Evolutionary conservation across 2,113 vertebrate genomes (phyloP).

Genomic region (Podilymbus podiceps): DNA sequence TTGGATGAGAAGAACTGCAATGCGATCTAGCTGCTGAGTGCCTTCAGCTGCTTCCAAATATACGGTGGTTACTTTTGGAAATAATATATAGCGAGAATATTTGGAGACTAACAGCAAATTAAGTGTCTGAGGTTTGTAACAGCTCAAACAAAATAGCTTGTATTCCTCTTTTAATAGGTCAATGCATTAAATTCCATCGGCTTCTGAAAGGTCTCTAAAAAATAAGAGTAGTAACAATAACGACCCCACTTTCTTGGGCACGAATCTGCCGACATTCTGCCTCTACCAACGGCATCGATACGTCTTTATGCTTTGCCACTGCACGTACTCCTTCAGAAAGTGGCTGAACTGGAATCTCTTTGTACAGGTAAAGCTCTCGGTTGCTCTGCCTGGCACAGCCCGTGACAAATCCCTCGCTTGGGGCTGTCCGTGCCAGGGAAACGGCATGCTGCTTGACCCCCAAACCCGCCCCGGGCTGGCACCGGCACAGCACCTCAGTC

Average conservation of each 20-base stretch:
- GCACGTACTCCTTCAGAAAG: background rate
- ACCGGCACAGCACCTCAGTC: background rate
- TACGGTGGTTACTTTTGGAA: background rate
- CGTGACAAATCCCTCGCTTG: rapidly evolving
- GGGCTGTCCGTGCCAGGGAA: background rate
- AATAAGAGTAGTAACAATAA: conserved; percentile 21
- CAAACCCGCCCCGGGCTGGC: background rate
- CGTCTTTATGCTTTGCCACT: background rate
- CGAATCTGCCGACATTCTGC: background rate
- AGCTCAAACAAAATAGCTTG: conserved; percentile 45
- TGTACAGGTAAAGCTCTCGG: background rate
- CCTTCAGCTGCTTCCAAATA: conserved; percentile 33
- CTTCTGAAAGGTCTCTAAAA: conserved; percentile 48
- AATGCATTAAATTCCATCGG: conserved; percentile 25
- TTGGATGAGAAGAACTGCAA: conserved; percentile 44
- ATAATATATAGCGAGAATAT: background rate
- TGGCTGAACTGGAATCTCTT: background rate
- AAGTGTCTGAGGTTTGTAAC: conserved; percentile 41
- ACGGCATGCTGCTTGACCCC: rapidly evolving
- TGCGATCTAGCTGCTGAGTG: conserved; percentile 10
- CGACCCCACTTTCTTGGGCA: background rate
- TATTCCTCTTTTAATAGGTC: conserved; percentile 40
- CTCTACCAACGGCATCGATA: background rate
- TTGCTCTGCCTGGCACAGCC: background rate
- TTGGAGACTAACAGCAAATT: conserved; percentile 26